Percentiles rank a stretch among this genome's conserved stretches.
Conservation (phyloP, 2,113 vertebrate species). For the Triplophysa siluroides region DNA sequence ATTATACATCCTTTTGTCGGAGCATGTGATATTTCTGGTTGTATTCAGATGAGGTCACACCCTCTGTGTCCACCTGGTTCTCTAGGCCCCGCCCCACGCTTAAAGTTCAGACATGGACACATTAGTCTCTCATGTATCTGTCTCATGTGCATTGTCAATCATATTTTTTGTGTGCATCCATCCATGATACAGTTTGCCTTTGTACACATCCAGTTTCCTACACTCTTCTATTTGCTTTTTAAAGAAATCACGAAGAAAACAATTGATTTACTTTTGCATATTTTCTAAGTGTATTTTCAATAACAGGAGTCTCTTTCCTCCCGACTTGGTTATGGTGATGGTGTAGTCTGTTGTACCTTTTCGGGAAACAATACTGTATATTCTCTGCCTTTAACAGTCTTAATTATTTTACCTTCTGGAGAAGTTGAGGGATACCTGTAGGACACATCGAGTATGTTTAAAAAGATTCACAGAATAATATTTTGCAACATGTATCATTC, state of each 20-base stretch:
- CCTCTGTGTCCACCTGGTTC: constrained; percentile 22
- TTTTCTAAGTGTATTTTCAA: constrained; percentile 83
- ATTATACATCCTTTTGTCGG: constrained; percentile 11
- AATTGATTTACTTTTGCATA: constrained; percentile 67
- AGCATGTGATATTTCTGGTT: constrained; percentile 18
- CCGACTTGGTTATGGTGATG: constrained; percentile 78
- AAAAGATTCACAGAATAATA: constrained; percentile 79
- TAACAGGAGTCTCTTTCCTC: constrained; percentile 72
- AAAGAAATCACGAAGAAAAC: constrained; percentile 61
- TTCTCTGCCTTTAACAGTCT: constrained; percentile 83
- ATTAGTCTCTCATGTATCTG: constrained; percentile 15
- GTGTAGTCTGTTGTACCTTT: constrained; percentile 80
- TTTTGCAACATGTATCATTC: constrained; percentile 88
- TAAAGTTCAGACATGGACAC: neutral
- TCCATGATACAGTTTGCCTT: constrained; percentile 66
- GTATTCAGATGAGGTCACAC: constrained; percentile 3
- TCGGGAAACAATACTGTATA: constrained; percentile 80
- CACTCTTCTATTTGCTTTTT: constrained; percentile 74
- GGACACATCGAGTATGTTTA: constrained; percentile 79
- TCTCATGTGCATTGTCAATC: constrained; percentile 52
- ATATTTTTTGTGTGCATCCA: constrained; percentile 52
- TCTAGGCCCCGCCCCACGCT: constrained; percentile 22
- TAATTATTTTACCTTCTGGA: constrained; percentile 83
- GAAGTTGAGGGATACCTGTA: constrained; percentile 81
- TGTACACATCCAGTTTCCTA: constrained; percentile 65